Percentiles rank a stretch among this genome's conserved stretches.
Evolutionary conservation across 2,797 vertebrate species (phyloP).

Genomic region (Mormyrops boulengeri): DNA sequence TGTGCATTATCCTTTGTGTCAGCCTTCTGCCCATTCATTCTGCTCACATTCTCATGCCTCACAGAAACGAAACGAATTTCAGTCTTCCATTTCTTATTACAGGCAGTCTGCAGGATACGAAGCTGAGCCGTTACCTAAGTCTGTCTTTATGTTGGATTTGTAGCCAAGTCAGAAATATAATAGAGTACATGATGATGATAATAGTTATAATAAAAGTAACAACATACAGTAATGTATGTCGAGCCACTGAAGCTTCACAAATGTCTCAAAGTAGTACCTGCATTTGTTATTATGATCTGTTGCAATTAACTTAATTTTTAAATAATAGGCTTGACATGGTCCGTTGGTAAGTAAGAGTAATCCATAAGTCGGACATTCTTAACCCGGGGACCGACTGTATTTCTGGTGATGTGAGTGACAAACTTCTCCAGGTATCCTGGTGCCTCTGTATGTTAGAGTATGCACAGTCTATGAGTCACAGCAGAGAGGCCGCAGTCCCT

Average conservation of each 20-base stretch:
- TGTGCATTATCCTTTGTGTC: not conserved
- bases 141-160: not conserved
- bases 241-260: not conserved
- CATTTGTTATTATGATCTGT: not conserved
- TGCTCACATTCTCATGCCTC: not conserved
- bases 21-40: not conserved
- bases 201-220: not conserved
- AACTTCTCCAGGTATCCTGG: not conserved
- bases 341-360: not conserved
- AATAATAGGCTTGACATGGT: not conserved
- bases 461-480: not conserved
- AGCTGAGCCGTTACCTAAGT: not conserved
- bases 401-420: not conserved
- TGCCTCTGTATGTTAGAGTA: not conserved
- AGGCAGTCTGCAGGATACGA: not conserved
- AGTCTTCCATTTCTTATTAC: not conserved
- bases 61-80: too few species aligned
- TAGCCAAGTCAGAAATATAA: not conserved
- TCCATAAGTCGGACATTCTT: not conserved
- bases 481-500: not conserved
- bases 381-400: not conserved
- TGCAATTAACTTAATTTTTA: not conserved
- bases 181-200: not conserved
- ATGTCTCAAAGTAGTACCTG: not conserved
- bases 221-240: not conserved